Evolutionary conservation across 2,113 vertebrate genomes (phyloP).

Genomic region (Kryptolebias marmoratus): DNA sequence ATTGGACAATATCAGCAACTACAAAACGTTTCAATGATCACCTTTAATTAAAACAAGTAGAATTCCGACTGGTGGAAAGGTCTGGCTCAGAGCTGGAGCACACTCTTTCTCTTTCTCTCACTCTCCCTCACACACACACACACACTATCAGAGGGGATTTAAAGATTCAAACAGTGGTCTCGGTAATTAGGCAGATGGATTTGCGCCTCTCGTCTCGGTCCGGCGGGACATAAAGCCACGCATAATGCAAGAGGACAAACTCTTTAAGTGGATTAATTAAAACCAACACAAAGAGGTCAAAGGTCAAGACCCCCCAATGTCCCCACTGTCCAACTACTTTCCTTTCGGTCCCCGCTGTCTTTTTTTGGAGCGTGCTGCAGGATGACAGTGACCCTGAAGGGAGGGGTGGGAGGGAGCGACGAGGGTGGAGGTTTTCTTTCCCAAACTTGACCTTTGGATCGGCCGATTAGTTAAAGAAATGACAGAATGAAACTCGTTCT

Average conservation of each 20-base stretch:
- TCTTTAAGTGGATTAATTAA: conserved; percentile 73
- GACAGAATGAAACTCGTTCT: no score
- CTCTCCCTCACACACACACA: conserved; percentile 23
- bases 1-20: no score
- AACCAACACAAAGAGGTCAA: conserved; percentile 65
- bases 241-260: conserved; percentile 42
- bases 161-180: conserved; percentile 61
- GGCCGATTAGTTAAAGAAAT: no score
- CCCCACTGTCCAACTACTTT: not conserved
- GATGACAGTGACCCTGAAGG: not conserved
- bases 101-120: conserved; percentile 26
- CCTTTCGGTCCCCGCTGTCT: not conserved
- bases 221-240: conserved; percentile 49
- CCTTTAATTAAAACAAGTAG: no score
- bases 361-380: not conserved
- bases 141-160: conserved; percentile 65
- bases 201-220: conserved; percentile 48
- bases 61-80: conserved; percentile 17
- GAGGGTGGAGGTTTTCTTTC: not conserved
- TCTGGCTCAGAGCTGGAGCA: conserved; percentile 30
- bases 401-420: no score
- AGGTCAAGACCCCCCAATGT: conserved; percentile 54
- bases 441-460: not conserved
- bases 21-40: no score
- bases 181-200: conserved; percentile 70